Percentiles rank a stretch among this genome's conserved stretches.
These are phyloP conservation scores for Pantherophis guttatus DNA, from an alignment of 2,113 vertebrate genomes.

Conservation along the genomic window DNA sequence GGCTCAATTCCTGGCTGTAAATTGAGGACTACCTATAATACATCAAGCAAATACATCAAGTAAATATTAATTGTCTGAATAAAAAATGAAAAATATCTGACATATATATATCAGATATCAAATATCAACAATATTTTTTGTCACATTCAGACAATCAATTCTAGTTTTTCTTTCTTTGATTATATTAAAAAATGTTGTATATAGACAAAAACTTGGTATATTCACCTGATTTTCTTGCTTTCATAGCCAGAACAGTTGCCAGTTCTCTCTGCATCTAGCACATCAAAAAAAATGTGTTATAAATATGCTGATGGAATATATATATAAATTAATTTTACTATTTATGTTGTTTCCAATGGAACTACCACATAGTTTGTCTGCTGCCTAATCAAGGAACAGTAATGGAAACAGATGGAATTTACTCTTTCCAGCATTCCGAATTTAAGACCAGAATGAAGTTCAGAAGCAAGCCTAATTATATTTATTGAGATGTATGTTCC, in stretches of 20 bases:
- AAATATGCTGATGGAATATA: neutral
- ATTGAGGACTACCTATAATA: neutral
- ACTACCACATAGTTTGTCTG: neutral
- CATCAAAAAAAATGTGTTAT: slow-evolving; percentile 34
- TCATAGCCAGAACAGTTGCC: slow-evolving; percentile 90
- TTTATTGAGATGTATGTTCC: neutral
- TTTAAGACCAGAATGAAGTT: neutral
- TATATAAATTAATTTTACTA: neutral
- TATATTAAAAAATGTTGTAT: neutral
- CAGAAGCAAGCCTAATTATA: neutral
- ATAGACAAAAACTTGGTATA: slow-evolving; percentile 44
- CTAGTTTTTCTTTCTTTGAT: neutral
- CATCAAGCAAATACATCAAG: neutral
- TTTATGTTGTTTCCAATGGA: neutral
- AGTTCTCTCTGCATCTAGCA: slow-evolving; percentile 92
- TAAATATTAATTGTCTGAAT: neutral
- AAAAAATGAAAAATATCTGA: neutral
- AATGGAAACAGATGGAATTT: neutral
- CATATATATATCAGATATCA: neutral
- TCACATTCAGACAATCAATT: neutral
- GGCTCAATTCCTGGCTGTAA: neutral
- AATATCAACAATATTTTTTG: neutral
- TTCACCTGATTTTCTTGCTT: slow-evolving; percentile 93
- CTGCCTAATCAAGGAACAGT: neutral
- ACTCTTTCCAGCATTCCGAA: neutral